Percentiles rank a stretch among this genome's conserved stretches.
phyloP scores from a whole-genome alignment of 1,140 invertebrate species.

The Pachypeltis micranthus region DNA sequence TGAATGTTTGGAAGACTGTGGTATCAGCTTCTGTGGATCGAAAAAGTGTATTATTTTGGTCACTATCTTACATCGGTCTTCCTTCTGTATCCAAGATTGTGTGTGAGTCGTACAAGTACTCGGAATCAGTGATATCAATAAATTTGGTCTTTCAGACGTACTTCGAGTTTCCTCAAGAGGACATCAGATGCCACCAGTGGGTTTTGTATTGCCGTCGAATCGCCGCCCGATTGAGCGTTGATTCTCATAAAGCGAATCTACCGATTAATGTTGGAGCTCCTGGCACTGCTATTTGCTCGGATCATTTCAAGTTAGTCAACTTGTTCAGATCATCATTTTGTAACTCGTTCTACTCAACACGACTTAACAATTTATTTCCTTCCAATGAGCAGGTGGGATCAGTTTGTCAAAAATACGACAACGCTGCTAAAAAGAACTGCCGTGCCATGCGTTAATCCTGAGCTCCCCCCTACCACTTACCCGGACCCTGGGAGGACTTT shows the following conservation, averaged over 20 bases:
- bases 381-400: slow-evolving; percentile 20
- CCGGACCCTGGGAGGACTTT: no score
- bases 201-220: slow-evolving; percentile 25
- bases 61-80: no score
- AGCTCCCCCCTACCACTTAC: not conserved
- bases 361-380: no score
- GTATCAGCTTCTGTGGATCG: no score
- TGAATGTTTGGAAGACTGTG: no score
- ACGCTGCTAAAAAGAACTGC: slow-evolving; percentile 25
- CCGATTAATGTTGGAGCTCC: slow-evolving; percentile 1
- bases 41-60: no score
- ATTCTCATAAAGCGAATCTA: slow-evolving; percentile 18
- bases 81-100: no score
- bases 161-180: not conserved
- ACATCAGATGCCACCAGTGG: slow-evolving; percentile 26
- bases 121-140: no score
- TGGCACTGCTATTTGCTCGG: slow-evolving; percentile 23
- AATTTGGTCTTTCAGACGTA: not conserved
- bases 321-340: no score
- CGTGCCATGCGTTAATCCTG: slow-evolving; percentile 25
- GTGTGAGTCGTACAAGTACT: no score
- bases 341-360: no score
- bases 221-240: slow-evolving; percentile 4
- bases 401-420: slow-evolving; percentile 28
- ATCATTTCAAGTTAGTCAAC: slow-evolving; percentile 26